These are phyloP conservation scores for Coenobita brevimanus DNA, from an alignment of 1,140 invertebrate genomes.

Conservation along the genomic window DNA sequence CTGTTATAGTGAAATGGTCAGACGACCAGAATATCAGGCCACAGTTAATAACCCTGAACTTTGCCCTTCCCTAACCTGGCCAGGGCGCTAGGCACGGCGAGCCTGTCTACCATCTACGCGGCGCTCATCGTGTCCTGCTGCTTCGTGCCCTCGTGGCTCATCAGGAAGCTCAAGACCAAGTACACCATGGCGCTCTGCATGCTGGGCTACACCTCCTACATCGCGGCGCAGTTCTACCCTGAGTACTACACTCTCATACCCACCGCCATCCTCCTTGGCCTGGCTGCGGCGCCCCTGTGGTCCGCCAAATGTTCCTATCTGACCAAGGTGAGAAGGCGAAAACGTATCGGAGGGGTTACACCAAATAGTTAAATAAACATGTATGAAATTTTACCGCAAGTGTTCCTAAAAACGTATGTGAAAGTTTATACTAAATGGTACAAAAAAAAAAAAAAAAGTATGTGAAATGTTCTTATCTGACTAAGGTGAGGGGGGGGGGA, in stretches of 20 bases:
- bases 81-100: constrained; percentile 81
- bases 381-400: too few species aligned
- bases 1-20: too few species aligned
- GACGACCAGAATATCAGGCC: too few species aligned
- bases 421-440: too few species aligned
- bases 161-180: constrained; percentile 93
- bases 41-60: too few species aligned
- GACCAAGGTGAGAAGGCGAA: constrained; percentile 83
- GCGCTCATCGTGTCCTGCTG: constrained; percentile 92
- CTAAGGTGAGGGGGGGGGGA: too few species aligned
- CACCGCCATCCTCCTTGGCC: constrained; percentile 86
- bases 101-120: constrained; percentile 89
- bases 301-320: constrained; percentile 96
- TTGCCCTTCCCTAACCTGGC: background rate
- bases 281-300: constrained; percentile 97
- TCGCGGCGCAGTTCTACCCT: constrained; percentile 94
- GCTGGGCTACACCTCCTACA: constrained; percentile 94
- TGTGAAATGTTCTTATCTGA: too few species aligned
- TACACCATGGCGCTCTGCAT: constrained; percentile 94
- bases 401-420: too few species aligned
- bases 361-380: too few species aligned
- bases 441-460: too few species aligned
- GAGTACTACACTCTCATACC: constrained; percentile 93
- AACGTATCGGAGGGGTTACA: too few species aligned
- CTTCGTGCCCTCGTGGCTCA: constrained; percentile 92